Evolutionary conservation across 2,888 invertebrate genomes (phyloP), one percentile per base, ranked within the genome.

Genomic region (Tupiocoris notatus): DNA sequence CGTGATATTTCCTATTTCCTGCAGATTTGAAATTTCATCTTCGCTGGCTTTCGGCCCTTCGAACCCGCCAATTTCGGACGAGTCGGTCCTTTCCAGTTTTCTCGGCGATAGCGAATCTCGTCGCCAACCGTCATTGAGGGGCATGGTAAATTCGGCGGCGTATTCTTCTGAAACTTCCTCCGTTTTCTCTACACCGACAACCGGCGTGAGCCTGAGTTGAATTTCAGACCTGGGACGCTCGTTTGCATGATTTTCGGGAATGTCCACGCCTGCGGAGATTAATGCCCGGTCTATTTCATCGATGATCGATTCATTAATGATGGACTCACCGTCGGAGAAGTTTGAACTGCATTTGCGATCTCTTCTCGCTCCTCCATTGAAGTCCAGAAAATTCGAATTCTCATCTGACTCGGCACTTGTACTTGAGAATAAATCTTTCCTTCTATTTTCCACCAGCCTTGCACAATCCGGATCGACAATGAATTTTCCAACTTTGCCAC

Each of bases 101-200:
- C 23, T 2, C 9, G 63, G 62, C 6, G 62, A 62, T 62, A 23
- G 21, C 7, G 62, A 23, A 1, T 23, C 7, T n/a, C 3, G 22
- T 17, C 23, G n/a, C 0, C 20, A 23, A 23, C 21, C 59, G 59
- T 16, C 21, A 9, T 21, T 20, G 9, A 16, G 62, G 62, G 73
- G 73, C 23, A 62, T 54, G 54, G 63, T 63, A 18, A 73, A 73
- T 20, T 39, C 73, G 1, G 61, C 21, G 12, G 73, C 63, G 18
- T 73, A 73, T n/a, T 73, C 73, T n/a, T 73, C 63, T 16, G 39
- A 61, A 18, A 73, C 63, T n/a, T 73, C 62, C 21, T 39, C 61
- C 61, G 62, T 73, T 25, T 39, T 62, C 23, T 61, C 62, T 7
- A 73, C 62, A 7, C 73, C 73, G 7, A 73, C 21, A 16, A 73